phyloP scores from a whole-genome alignment of 2,888 invertebrate species.

The Drosophila kuntzei region DNA sequence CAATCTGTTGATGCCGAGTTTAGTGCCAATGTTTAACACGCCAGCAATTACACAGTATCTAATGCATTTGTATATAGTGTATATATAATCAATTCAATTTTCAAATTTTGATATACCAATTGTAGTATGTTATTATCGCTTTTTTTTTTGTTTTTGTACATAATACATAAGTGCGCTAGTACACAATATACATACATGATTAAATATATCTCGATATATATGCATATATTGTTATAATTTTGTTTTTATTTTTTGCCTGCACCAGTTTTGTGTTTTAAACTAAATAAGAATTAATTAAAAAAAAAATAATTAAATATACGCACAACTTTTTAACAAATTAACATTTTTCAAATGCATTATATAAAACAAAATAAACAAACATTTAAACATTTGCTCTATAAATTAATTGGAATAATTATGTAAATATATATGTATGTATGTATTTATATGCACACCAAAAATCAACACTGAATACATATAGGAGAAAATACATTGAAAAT shows the following conservation, averaged over 20 bases:
- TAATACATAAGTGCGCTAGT: slow-evolving; percentile 52
- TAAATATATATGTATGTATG: slow-evolving; percentile 16
- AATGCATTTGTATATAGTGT: slow-evolving; percentile 12
- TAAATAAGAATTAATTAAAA: slow-evolving; percentile 52
- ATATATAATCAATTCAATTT: slow-evolving; percentile 1
- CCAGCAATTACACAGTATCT: slow-evolving; percentile 3
- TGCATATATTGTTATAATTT: slow-evolving; percentile 27
- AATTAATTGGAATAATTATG: slow-evolving; percentile 56
- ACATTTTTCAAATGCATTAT: slow-evolving; percentile 68
- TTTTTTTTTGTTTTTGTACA: slow-evolving; percentile 51
- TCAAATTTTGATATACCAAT: slow-evolving; percentile 46
- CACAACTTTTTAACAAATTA: slow-evolving; percentile 57
- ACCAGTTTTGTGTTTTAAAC: slow-evolving; percentile 63
- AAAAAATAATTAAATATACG: slow-evolving; percentile 47
- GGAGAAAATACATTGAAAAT: slow-evolving; percentile 35
- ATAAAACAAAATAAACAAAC: slow-evolving; percentile 23
- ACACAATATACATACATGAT: slow-evolving; percentile 39
- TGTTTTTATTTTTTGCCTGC: slow-evolving; percentile 65
- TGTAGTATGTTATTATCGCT: slow-evolving; percentile 10
- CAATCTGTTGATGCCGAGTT: slow-evolving; percentile 14
- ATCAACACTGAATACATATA: slow-evolving; percentile 29
- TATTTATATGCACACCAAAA: not conserved
- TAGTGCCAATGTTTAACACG: not conserved
- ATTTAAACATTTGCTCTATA: slow-evolving; percentile 53
- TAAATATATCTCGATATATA: not conserved